Percentiles rank a stretch among this genome's conserved stretches.
These are phyloP conservation scores for Ataeniobius toweri DNA, from an alignment of 2,797 vertebrate genomes.

Conservation along the genomic window DNA sequence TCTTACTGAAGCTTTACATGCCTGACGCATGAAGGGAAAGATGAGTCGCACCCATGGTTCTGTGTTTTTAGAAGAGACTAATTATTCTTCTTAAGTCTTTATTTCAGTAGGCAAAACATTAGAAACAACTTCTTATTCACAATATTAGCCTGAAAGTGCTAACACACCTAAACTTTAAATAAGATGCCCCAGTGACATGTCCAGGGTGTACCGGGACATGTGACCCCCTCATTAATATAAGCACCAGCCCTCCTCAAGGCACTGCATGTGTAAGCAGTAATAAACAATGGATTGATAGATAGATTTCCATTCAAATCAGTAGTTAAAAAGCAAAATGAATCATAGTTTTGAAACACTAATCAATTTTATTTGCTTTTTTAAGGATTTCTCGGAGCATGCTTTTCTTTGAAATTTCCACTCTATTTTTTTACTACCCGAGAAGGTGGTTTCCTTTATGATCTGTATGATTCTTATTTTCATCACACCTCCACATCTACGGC, in stretches of 20 bases:
- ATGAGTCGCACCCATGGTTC: background rate
- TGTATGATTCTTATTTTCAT: background rate
- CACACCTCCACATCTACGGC: background rate
- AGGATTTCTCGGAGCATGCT: background rate
- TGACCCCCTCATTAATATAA: too few relatives aligned
- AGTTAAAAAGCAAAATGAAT: too few relatives aligned
- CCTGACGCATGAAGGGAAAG: too few relatives aligned
- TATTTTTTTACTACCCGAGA: background rate
- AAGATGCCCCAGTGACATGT: background rate
- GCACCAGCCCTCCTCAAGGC: background rate
- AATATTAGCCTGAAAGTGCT: too few relatives aligned
- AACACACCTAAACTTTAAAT: background rate
- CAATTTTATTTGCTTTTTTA: background rate
- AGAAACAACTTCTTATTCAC: too few relatives aligned
- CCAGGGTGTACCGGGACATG: background rate
- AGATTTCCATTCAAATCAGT: too few relatives aligned
- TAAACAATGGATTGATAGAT: too few relatives aligned
- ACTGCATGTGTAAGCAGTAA: background rate
- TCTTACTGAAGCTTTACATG: background rate
- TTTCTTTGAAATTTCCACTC: background rate
- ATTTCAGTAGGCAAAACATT: too few relatives aligned
- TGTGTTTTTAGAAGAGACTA: background rate
- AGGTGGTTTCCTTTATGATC: background rate
- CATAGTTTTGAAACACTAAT: too few relatives aligned
- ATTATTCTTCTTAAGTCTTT: too few relatives aligned